A percentile compares a stretch with the other conserved stretches of the same genome.
These are phyloP conservation scores for Litocranius walleri DNA, from an alignment of 2,113 vertebrate species.

Conservation along the genomic window DNA sequence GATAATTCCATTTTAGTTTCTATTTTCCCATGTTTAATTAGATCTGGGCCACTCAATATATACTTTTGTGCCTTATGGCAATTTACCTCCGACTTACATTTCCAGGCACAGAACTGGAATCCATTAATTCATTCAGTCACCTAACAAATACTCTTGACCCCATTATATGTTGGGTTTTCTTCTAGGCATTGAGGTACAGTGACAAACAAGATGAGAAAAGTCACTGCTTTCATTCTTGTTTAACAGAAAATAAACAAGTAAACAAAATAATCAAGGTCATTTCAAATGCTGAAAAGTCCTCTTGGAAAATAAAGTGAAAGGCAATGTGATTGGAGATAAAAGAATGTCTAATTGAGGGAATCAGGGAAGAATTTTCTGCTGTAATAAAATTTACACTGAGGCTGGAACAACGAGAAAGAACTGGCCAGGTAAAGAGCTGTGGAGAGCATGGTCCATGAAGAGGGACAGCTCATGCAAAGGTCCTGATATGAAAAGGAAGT, in stretches of 20 bases:
- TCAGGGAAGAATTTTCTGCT: background rate
- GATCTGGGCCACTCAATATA: background rate
- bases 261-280: background rate
- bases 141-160: background rate
- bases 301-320: background rate
- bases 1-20: conserved; percentile 11
- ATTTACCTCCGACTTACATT: background rate
- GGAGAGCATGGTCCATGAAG: background rate
- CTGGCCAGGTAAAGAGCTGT: background rate
- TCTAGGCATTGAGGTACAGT: background rate
- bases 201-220: background rate
- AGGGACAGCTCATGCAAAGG: rapidly evolving
- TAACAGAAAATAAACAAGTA: background rate
- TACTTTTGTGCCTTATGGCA: background rate
- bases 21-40: background rate
- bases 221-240: background rate
- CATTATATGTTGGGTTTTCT: background rate
- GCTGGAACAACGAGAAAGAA: background rate
- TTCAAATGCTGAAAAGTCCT: background rate
- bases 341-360: background rate
- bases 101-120: background rate
- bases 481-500: background rate
- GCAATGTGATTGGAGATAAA: background rate
- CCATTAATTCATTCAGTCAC: background rate
- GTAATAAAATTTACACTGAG: background rate